These are phyloP conservation scores for Zingel zingel DNA, from an alignment of 2,113 vertebrate species.

Conservation along the genomic window DNA sequence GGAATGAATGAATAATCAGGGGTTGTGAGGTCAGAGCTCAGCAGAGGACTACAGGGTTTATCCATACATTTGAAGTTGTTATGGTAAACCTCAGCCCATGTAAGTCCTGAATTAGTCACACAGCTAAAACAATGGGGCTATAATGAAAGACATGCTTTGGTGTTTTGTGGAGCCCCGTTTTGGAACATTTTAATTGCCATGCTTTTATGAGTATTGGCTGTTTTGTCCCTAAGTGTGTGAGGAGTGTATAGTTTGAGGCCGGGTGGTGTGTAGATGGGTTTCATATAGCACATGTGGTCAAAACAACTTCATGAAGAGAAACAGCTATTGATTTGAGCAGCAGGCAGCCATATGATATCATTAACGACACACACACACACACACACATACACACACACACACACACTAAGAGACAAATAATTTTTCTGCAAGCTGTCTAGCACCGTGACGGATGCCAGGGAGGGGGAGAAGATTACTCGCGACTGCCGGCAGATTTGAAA, in stretches of 20 bases:
- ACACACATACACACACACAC: neutral
- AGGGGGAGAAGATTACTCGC: too few species aligned
- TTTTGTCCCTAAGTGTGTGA: constrained; percentile 19
- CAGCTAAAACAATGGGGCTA: neutral
- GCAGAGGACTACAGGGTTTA: constrained; percentile 36
- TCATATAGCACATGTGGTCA: constrained; percentile 61
- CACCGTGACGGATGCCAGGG: too few species aligned
- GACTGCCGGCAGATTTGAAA: too few species aligned
- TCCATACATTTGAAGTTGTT: constrained; percentile 41
- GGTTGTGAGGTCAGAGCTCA: constrained; percentile 48
- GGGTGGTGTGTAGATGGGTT: constrained; percentile 46
- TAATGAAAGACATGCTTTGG: constrained; percentile 40
- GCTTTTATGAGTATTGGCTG: constrained; percentile 26
- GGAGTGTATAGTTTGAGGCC: constrained; percentile 5
- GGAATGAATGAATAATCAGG: constrained; percentile 42
- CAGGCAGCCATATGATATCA: constrained; percentile 69
- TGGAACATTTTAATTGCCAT: constrained; percentile 41
- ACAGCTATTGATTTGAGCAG: constrained; percentile 71
- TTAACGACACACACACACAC: constrained; percentile 54
- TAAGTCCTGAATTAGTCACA: constrained; percentile 10
- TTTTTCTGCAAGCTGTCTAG: too few species aligned
- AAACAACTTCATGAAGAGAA: constrained; percentile 75
- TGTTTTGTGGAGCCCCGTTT: constrained; percentile 24
- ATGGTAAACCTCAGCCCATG: constrained; percentile 3
- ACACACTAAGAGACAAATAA: too few species aligned